phyloP scores from a whole-genome alignment of 2,888 invertebrate genomes.

The Hofmannophila pseudospretella region DNA sequence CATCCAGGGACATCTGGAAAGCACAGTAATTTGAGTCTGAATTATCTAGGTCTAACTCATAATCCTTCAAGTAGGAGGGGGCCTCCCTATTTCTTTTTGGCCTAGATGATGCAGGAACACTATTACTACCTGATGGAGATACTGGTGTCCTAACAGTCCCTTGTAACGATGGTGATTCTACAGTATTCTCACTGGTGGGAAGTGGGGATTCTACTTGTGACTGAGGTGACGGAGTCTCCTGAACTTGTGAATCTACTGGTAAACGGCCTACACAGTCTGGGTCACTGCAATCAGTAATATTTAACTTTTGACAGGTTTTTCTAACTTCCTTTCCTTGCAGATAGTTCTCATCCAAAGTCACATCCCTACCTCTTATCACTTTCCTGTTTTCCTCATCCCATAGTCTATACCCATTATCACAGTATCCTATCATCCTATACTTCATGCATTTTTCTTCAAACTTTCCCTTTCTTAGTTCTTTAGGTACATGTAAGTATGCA shows the following conservation, averaged over 20 bases:
- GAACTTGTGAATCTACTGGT: neutral
- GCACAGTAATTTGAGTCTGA: neutral
- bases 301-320: neutral
- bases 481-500: neutral
- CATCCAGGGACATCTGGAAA: neutral
- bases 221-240: neutral
- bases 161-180: neutral
- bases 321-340: neutral
- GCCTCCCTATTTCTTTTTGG: neutral
- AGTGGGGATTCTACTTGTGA: neutral
- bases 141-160: too few species aligned
- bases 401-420: slow-evolving; percentile 1
- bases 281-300: neutral
- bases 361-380: neutral
- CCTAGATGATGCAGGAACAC: neutral
- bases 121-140: too few species aligned
- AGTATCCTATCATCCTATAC: neutral
- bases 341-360: neutral
- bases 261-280: neutral
- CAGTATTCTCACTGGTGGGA: neutral
- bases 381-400: neutral
- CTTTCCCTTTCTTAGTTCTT: neutral
- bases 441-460: neutral
- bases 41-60: neutral
- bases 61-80: neutral